Base-by-base conservation (phyloP, 2,888 invertebrate genomes). In the Griposia aprilina region DNA sequence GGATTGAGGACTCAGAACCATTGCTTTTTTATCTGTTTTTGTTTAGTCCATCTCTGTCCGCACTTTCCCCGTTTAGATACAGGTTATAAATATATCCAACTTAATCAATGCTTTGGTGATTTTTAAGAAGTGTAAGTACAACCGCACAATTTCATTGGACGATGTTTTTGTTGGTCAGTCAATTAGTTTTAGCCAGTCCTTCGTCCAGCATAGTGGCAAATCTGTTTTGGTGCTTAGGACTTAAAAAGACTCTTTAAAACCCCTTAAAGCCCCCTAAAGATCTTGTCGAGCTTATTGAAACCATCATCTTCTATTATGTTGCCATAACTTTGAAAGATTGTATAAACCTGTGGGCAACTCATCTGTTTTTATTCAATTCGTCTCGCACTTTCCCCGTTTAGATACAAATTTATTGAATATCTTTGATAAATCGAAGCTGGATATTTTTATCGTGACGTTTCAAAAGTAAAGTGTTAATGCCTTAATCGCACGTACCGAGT, bases 41-140 rank as follows among this genome's bases (percentile, higher is more conserved):
- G 85, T 87, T 86, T 81, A 78, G 80, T 87, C 73, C 82, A 76
- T 81, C 59, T 83, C 81, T 72, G 73, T 75, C 83, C 80, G 78
- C 71, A 88, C 91, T 91, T 92, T 92, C 91, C 70, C 86, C 83
- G 76, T 83, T 88, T 82, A 86, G 81, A 80, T 84, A 70, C 60
- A 75, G 67, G 59, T 63, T 67, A 57, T 57, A 67, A 67, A 67
- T 15, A 41, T 52, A 30, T 68, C 13, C 45, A 17, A 70, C 2
- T 70, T 59, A 45, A 68, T 11, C 11, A 55, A 45, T 67, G 30
- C 30, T 30, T 17, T 69, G 26, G 45, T 74, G 55, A 70, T 70
- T 57, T 41, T 69, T 73, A 63, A 50, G 30, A 41, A 77, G 30
- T 65, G 26, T 52, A 36, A 75, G 45, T n/a, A n/a, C 36, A 11